phyloP scores from a whole-genome alignment of 2,797 vertebrate species.

The Emys orbicularis region DNA sequence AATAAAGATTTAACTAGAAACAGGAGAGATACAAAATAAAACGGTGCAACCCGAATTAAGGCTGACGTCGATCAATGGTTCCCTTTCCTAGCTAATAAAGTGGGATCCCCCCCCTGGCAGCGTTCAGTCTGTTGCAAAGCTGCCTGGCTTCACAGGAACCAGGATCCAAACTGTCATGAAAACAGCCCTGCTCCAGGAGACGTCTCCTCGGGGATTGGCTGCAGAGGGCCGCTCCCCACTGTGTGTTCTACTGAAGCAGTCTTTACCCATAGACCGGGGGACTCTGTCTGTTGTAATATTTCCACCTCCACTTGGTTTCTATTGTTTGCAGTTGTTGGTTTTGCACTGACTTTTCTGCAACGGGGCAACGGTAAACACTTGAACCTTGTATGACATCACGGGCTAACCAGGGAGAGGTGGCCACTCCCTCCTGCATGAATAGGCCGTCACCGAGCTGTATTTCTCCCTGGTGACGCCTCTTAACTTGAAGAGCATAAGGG shows the following conservation, averaged over 20 bases:
- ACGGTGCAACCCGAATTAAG: neutral
- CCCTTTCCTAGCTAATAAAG: neutral
- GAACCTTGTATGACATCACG: neutral
- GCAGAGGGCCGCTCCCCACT: too few relatives aligned
- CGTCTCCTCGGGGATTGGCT: neutral
- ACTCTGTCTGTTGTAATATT: neutral
- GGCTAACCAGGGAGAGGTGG: neutral
- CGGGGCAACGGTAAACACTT: neutral
- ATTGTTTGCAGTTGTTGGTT: neutral
- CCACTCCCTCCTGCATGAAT: neutral
- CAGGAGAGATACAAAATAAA: neutral
- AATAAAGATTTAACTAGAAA: neutral
- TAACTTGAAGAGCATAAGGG: too few relatives aligned
- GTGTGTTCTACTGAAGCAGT: neutral
- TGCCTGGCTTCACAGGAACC: neutral
- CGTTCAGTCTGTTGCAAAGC: too few relatives aligned
- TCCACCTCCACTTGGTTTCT: neutral
- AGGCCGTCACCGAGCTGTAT: neutral
- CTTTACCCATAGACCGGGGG: too few relatives aligned
- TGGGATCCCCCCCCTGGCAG: too few relatives aligned
- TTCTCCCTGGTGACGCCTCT: neutral
- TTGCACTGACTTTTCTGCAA: neutral
- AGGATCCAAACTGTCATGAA: neutral
- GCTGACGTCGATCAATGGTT: neutral
- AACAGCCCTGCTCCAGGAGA: neutral